Conservation (phyloP, 2,797 vertebrate genomes). For the Xenops minutus region DNA sequence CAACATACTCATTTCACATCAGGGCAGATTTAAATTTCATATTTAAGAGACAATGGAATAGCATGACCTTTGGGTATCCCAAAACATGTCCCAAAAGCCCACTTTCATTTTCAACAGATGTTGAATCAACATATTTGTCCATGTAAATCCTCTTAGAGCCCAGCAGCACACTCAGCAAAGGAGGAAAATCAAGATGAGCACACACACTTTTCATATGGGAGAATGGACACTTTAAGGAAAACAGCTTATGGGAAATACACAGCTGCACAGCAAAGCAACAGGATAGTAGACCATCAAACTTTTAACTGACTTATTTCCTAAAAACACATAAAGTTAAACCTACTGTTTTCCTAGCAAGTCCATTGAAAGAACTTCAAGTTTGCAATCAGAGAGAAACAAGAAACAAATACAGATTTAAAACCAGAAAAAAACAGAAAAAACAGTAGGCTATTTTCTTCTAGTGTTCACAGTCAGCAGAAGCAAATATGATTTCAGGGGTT, state of each 20-base stretch:
- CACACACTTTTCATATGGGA: background rate
- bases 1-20: background rate
- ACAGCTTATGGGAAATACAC: background rate
- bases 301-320: background rate
- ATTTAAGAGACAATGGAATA: slow-evolving; percentile 15
- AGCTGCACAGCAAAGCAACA: background rate
- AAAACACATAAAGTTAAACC: background rate
- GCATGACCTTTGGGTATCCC: background rate
- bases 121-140: slow-evolving; percentile 9
- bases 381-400: background rate
- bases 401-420: fast-evolving
- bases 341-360: background rate
- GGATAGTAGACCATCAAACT: background rate
- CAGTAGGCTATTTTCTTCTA: background rate
- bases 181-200: background rate
- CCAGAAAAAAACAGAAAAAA: no score
- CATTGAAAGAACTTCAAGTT: background rate
- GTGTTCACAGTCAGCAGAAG: background rate
- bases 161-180: background rate
- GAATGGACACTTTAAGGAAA: background rate
- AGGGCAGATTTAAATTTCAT: slow-evolving; percentile 19
- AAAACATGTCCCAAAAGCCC: slow-evolving; percentile 32
- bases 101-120: slow-evolving; percentile 41
- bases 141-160: slow-evolving; percentile 25
- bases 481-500: fast-evolving